phyloP scores from a whole-genome alignment of 2,113 vertebrate genomes.

The Ochotona princeps region DNA sequence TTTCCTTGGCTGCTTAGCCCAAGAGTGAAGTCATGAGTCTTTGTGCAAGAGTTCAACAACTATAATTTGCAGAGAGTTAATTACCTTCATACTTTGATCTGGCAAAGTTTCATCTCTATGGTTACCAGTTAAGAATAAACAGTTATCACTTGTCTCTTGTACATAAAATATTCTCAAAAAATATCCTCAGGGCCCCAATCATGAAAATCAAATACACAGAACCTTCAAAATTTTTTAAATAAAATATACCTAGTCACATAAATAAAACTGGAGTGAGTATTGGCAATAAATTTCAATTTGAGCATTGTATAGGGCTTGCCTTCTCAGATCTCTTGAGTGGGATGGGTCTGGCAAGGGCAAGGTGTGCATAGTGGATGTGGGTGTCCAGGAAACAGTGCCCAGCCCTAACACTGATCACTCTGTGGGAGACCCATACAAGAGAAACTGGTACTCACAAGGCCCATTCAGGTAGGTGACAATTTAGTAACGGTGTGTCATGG shows the following conservation, averaged over 20 bases:
- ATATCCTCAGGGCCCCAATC: slow-evolving; percentile 31
- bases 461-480: background rate
- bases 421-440: background rate
- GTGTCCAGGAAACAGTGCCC: background rate
- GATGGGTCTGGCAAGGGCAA: background rate
- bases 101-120: slow-evolving; percentile 74
- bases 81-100: slow-evolving; percentile 73
- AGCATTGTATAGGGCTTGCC: background rate
- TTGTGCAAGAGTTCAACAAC: slow-evolving; percentile 50
- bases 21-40: slow-evolving; percentile 36
- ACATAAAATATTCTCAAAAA: slow-evolving; percentile 68
- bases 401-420: background rate
- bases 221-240: slow-evolving; percentile 32
- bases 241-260: slow-evolving; percentile 18
- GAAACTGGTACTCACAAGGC: background rate
- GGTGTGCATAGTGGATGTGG: background rate
- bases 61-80: slow-evolving; percentile 75
- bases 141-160: slow-evolving; percentile 61
- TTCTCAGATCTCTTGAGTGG: background rate
- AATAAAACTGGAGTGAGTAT: slow-evolving; percentile 13
- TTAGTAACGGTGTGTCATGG: background rate
- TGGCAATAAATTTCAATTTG: slow-evolving; percentile 58
- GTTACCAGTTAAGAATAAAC: slow-evolving; percentile 76
- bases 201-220: background rate
- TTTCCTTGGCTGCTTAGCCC: slow-evolving; percentile 3